These are phyloP conservation scores for Chaetodon auriga DNA, from an alignment of 2,113 vertebrate species.

Conservation along the genomic window DNA sequence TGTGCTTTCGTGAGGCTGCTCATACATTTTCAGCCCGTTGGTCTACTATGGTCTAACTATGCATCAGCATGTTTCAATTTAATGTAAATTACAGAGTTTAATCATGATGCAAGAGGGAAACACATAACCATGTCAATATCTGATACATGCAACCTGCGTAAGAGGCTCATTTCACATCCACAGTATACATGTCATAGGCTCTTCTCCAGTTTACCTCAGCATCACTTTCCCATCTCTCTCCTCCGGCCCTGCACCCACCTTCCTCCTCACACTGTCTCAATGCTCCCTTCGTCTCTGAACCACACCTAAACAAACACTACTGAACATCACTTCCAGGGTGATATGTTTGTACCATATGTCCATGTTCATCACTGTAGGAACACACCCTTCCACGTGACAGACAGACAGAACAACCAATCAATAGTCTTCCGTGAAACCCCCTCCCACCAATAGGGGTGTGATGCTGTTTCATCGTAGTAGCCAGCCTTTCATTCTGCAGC, in stretches of 20 bases:
- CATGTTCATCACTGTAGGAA: conserved; percentile 17
- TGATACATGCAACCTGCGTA: neutral
- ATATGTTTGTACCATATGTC: conserved; percentile 48
- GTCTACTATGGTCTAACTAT: neutral
- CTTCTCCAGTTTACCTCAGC: neutral
- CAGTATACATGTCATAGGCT: neutral
- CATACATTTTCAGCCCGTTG: neutral
- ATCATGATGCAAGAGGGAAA: neutral
- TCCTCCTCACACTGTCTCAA: neutral
- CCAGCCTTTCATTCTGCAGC: conserved; percentile 55
- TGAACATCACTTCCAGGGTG: conserved; percentile 29
- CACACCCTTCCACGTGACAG: conserved; percentile 32
- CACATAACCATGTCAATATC: neutral
- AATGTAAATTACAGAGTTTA: neutral
- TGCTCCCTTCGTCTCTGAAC: conserved; percentile 36
- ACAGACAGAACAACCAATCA: conserved; percentile 50
- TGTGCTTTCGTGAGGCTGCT: neutral
- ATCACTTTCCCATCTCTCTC: neutral
- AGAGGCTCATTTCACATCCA: neutral
- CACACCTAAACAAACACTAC: conserved; percentile 64
- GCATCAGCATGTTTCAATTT: neutral
- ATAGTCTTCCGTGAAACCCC: neutral
- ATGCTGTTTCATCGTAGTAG: conserved; percentile 64
- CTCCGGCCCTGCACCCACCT: neutral
- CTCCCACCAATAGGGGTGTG: conserved; percentile 52